Conservation (phyloP, 2,113 vertebrate species). For the Phrynosoma blainvillii region DNA sequence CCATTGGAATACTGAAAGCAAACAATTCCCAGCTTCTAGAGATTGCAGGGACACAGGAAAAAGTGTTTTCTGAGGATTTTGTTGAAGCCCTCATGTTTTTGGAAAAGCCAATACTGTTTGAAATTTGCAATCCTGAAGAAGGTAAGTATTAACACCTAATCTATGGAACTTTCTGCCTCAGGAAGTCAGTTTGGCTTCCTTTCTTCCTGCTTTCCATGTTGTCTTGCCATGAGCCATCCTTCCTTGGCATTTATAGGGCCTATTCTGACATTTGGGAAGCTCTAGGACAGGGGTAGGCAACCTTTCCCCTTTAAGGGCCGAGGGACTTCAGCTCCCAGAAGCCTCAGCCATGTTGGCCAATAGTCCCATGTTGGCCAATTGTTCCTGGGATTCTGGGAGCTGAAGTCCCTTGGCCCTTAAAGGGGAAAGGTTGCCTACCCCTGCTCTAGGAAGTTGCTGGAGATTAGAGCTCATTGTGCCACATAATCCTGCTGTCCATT, state of each 20-base stretch:
- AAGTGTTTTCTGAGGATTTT: conserved; percentile 70
- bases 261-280: not conserved
- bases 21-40: conserved; percentile 79
- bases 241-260: not conserved
- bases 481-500: not conserved
- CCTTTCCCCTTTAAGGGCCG: no score
- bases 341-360: no score
- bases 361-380: no score
- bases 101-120: conserved; percentile 76
- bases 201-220: not conserved
- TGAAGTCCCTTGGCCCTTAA: no score
- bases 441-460: not conserved
- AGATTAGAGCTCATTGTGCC: not conserved
- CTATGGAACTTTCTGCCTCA: not conserved
- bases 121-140: conserved; percentile 75
- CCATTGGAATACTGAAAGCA: conserved; percentile 79
- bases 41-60: conserved; percentile 75
- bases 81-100: conserved; percentile 78
- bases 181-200: not conserved
- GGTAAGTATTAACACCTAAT: conserved; percentile 66
- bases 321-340: no score
- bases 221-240: not conserved
- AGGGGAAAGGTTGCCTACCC: no score
- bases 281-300: no score
- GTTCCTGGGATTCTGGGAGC: no score